phyloP scores from a whole-genome alignment of 2,888 invertebrate genomes.

The Rambutsinella grinnellia region DNA sequence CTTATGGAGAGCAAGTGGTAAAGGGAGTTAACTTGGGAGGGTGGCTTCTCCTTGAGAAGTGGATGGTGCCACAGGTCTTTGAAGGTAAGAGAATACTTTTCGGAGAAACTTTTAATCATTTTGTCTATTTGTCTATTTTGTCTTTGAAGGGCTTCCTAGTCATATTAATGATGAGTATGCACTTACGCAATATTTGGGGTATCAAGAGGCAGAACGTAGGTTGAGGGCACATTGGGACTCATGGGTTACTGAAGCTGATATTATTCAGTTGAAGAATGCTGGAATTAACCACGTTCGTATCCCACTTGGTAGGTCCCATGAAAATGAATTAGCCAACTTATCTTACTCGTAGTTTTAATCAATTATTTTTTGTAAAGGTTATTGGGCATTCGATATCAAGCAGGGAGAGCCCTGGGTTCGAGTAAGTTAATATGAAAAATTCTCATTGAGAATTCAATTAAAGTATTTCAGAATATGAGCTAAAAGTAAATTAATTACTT shows the following conservation, averaged over 20 bases:
- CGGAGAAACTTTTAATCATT: too few relatives aligned
- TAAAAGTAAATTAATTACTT: constrained; percentile 52
- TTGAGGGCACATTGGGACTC: constrained; percentile 61
- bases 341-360: neutral
- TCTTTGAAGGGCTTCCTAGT: too few relatives aligned
- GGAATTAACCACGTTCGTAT: constrained; percentile 65
- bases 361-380: constrained; percentile 27
- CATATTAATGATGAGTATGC: constrained; percentile 58
- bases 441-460: neutral
- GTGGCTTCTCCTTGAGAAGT: constrained; percentile 63
- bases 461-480: constrained; percentile 31
- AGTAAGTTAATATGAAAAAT: constrained; percentile 12
- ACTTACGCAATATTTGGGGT: constrained; percentile 53
- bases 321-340: constrained; percentile 9
- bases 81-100: too few relatives aligned
- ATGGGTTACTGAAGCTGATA: constrained; percentile 64
- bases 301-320: too few relatives aligned
- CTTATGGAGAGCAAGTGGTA: constrained; percentile 13
- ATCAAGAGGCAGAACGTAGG: constrained; percentile 46
- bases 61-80: constrained; percentile 57
- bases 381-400: constrained; percentile 65
- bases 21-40: constrained; percentile 63
- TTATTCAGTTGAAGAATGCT: constrained; percentile 54
- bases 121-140: too few relatives aligned
- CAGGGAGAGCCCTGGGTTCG: constrained; percentile 62